Conservation (phyloP, 35 echinoderm and acorn worm species). For the Chiridota heheva region DNA sequence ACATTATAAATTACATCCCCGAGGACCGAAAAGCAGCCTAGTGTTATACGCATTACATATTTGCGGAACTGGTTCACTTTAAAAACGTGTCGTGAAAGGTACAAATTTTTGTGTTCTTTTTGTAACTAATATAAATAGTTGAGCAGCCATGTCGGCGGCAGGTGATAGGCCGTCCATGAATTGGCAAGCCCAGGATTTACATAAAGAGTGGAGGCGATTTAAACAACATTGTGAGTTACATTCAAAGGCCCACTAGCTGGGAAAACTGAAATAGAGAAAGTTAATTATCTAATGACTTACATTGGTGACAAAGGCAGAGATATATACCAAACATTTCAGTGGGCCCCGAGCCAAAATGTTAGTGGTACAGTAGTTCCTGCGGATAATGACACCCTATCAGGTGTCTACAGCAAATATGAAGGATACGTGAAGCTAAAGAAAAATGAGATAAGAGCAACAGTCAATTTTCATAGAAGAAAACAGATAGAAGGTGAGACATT, state of each 20-base stretch:
- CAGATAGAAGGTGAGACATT: constrained; percentile 66
- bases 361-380: too few relatives aligned
- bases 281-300: constrained; percentile 67
- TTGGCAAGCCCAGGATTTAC: constrained; percentile 22
- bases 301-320: constrained; percentile 52
- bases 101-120: too few relatives aligned
- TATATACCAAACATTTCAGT: constrained; percentile 25
- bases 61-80: too few relatives aligned
- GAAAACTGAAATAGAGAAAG: constrained; percentile 44
- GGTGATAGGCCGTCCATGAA: constrained; percentile 4
- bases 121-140: too few relatives aligned
- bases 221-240: constrained; percentile 57
- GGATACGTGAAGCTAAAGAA: constrained; percentile 32
- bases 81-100: too few relatives aligned
- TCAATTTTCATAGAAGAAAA: constrained; percentile 54
- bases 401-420: constrained; percentile 56
- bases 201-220: constrained; percentile 56
- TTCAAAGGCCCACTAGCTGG: constrained; percentile 62
- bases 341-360: not conserved
- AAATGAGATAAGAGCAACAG: constrained; percentile 73
- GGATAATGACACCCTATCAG: constrained; percentile 7
- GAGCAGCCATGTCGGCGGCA: too few relatives aligned
- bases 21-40: too few relatives aligned
- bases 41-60: too few relatives aligned
- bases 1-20: too few relatives aligned